Conservation (phyloP, 1,140 invertebrate genomes). For the Aphaenogaster ashmeadi region DNA sequence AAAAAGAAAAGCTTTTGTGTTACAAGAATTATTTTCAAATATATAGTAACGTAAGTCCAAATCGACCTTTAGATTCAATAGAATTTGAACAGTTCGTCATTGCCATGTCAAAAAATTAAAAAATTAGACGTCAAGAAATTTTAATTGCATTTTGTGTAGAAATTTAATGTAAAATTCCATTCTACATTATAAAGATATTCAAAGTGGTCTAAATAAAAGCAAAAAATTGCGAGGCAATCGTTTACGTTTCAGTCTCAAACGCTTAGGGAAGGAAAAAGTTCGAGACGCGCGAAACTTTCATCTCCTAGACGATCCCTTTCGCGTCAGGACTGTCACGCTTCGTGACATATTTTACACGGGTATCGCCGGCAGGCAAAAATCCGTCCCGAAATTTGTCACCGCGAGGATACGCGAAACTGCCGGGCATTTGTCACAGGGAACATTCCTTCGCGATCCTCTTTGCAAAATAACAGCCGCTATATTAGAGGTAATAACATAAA, state of each 20-base stretch:
- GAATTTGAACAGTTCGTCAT: neutral
- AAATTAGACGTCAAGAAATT: neutral
- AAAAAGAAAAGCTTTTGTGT: neutral
- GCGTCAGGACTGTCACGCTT: slow-evolving; percentile 56
- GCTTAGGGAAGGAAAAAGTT: slow-evolving; percentile 28
- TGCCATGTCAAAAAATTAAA: neutral
- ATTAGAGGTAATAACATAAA: slow-evolving; percentile 37
- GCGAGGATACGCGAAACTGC: slow-evolving; percentile 49
- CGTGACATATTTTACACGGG: slow-evolving; percentile 56
- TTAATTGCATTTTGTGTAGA: neutral
- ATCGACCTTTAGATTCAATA: neutral
- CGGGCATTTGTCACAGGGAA: slow-evolving; percentile 41
- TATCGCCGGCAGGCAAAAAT: slow-evolving; percentile 51
- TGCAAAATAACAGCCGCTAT: neutral
- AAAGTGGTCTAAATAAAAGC: neutral
- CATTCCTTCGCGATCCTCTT: neutral
- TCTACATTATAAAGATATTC: slow-evolving; percentile 17
- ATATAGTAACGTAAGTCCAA: neutral
- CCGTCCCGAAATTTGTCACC: slow-evolving; percentile 56
- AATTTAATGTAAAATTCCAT: neutral
- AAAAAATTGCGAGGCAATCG: slow-evolving; percentile 3
- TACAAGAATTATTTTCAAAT: neutral
- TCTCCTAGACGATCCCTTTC: slow-evolving; percentile 51
- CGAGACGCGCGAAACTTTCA: slow-evolving; percentile 37
- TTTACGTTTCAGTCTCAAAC: slow-evolving; percentile 19